These are phyloP conservation scores for Thamnophis sirtalis DNA, from an alignment of 2,113 vertebrate species.

Conservation along the genomic window DNA sequence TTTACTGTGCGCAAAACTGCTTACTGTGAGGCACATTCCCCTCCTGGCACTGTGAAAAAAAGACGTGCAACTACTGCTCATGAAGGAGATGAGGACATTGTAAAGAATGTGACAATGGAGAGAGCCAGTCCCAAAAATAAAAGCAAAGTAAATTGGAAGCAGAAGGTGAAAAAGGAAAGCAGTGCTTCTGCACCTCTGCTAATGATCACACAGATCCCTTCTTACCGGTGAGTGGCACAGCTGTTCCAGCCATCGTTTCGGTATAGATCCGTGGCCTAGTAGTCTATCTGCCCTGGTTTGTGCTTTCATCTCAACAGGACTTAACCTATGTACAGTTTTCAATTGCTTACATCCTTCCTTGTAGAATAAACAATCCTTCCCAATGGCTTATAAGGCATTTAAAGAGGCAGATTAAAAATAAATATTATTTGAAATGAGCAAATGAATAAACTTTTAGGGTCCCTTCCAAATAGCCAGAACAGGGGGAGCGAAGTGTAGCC, in stretches of 20 bases:
- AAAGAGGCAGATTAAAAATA: background rate
- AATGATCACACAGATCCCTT: slow-evolving; percentile 83
- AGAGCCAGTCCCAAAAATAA: slow-evolving; percentile 70
- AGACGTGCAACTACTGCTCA: slow-evolving; percentile 20
- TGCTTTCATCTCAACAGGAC: background rate
- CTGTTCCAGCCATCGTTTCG: background rate
- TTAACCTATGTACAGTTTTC: background rate
- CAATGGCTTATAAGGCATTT: background rate
- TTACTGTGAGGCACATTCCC: slow-evolving; percentile 89
- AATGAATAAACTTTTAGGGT: background rate
- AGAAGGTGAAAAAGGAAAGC: slow-evolving; percentile 82
- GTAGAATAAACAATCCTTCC: background rate
- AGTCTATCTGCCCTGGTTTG: background rate
- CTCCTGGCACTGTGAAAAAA: slow-evolving; percentile 64
- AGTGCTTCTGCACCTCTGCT: slow-evolving; percentile 72
- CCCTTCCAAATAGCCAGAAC: background rate
- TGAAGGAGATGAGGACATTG: slow-evolving; percentile 66
- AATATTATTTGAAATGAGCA: background rate
- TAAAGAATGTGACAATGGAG: slow-evolving; percentile 70
- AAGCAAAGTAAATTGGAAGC: slow-evolving; percentile 75
- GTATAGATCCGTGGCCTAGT: background rate
- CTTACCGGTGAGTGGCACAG: slow-evolving; percentile 78
- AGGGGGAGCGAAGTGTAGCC: background rate
- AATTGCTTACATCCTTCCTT: background rate
- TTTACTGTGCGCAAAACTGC: slow-evolving; percentile 96